These are phyloP conservation scores for Artibeus jamaicensis DNA, from an alignment of 2,797 vertebrate species.

Conservation along the genomic window DNA sequence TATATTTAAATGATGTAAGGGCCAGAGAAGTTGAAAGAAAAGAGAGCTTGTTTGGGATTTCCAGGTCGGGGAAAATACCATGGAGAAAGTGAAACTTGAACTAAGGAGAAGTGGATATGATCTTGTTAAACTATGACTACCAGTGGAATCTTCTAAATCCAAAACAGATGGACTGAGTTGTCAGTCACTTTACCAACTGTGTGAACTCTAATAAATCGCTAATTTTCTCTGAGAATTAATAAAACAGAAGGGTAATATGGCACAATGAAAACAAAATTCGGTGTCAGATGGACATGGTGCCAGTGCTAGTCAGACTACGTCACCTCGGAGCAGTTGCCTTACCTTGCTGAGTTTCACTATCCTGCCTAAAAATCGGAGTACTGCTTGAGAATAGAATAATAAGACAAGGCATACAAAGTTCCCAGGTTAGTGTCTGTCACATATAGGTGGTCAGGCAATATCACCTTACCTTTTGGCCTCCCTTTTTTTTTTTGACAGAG, in stretches of 20 bases:
- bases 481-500: not conserved
- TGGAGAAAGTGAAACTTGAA: not conserved
- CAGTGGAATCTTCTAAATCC: not conserved
- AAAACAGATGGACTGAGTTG: not conserved
- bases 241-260: not conserved
- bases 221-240: not conserved
- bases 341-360: not conserved
- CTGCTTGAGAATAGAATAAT: not conserved
- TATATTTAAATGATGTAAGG: not conserved
- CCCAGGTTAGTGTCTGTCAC: not conserved
- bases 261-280: not conserved
- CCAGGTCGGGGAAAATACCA: not conserved
- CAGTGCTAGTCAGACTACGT: not conserved
- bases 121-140: not conserved
- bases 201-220: slow-evolving; percentile 8
- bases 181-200: not conserved
- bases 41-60: not conserved
- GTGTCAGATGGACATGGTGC: not conserved
- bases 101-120: not conserved
- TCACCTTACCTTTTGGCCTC: not conserved
- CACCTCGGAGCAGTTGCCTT: not conserved
- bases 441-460: not conserved
- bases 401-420: not conserved
- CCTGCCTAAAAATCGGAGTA: not conserved
- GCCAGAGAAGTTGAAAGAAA: slow-evolving; percentile 13